Conservation (phyloP, 1,140 invertebrate species). For the Heliconius eleuchia region DNA sequence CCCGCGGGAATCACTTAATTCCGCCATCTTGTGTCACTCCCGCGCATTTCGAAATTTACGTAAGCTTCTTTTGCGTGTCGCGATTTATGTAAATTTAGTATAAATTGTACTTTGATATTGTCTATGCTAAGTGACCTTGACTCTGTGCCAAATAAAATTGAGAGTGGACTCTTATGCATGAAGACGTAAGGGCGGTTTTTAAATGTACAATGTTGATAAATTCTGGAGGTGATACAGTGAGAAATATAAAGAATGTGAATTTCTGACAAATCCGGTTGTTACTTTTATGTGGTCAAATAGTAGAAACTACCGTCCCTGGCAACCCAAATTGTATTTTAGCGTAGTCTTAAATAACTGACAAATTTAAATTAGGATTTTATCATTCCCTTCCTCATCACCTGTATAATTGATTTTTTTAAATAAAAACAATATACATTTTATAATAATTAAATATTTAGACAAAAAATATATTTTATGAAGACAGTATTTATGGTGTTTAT, state of each 20-base stretch:
- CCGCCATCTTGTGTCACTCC: conserved; percentile 41
- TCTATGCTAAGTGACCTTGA: conserved; percentile 49
- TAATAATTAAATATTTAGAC: not conserved
- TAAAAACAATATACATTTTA: too few species aligned
- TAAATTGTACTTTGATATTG: conserved; percentile 37
- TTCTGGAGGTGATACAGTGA: conserved; percentile 12
- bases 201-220: conserved; percentile 38
- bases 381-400: conserved; percentile 5
- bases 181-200: conserved; percentile 34
- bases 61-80: conserved; percentile 43
- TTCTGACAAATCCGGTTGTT: not conserved
- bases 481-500: conserved; percentile 1
- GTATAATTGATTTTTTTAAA: not conserved
- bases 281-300: not conserved
- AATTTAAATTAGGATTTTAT: not conserved
- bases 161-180: conserved; percentile 46
- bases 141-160: conserved; percentile 47
- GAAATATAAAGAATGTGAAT: not conserved
- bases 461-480: not conserved
- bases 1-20: conserved; percentile 58
- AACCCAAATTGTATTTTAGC: not conserved
- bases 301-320: not conserved
- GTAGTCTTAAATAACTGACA: not conserved
- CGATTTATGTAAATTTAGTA: conserved; percentile 22
- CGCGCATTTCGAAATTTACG: conserved; percentile 45